Conservation (phyloP, 2,113 vertebrate species). For the Herpailurus yagouaroundi region DNA sequence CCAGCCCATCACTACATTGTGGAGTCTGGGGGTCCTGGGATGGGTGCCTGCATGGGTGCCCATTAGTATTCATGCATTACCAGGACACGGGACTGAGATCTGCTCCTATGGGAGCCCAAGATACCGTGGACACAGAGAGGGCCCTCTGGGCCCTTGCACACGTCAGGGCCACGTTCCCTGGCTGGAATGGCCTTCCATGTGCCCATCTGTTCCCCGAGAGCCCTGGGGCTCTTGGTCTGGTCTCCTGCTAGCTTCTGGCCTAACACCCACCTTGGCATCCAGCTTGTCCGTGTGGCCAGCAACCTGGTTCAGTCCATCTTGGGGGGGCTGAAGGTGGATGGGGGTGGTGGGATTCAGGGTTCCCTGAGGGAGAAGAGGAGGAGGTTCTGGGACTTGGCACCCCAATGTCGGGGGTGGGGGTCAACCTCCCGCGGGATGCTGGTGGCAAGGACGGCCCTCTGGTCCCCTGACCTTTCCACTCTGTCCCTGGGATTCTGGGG, state of each 20-base stretch:
- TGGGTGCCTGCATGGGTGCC: not conserved
- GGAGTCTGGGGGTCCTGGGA: not conserved
- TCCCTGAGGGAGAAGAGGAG: slow-evolving; percentile 70
- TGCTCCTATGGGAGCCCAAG: not conserved
- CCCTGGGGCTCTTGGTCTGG: slow-evolving; percentile 42
- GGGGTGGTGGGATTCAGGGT: slow-evolving; percentile 58
- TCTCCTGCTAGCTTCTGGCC: slow-evolving; percentile 41
- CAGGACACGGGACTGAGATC: not conserved
- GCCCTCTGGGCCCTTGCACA: not conserved
- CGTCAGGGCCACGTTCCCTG: not conserved
- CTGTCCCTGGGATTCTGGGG: not conserved
- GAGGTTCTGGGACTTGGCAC: slow-evolving; percentile 42
- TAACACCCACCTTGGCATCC: slow-evolving; percentile 75
- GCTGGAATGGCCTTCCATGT: not conserved
- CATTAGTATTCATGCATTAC: not conserved
- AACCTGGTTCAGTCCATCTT: slow-evolving; percentile 74
- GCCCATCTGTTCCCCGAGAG: not conserved
- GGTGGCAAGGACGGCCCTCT: not conserved
- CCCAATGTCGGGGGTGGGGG: not conserved
- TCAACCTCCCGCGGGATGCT: not conserved
- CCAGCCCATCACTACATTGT: too few relatives aligned
- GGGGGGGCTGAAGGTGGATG: slow-evolving; percentile 31
- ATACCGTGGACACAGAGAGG: not conserved
- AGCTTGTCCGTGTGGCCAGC: slow-evolving; percentile 64
- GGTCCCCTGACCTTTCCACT: not conserved